Evolutionary conservation across 2,113 vertebrate genomes (phyloP).

Genomic region (Lethenteron reissneri): DNA sequence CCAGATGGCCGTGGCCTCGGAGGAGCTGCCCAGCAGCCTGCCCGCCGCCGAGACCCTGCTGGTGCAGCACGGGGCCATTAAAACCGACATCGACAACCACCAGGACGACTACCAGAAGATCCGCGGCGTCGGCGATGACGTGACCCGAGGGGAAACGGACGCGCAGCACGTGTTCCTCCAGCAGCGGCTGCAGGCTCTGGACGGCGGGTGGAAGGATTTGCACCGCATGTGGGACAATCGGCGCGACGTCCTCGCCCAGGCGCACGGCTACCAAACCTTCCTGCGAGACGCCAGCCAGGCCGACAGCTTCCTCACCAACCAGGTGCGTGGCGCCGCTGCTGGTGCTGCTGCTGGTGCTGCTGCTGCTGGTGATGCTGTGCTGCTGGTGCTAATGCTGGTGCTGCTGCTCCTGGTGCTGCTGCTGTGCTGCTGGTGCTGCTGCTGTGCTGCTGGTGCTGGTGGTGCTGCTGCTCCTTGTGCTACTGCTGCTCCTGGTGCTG

Average conservation of each 20-base stretch:
- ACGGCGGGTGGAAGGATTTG: not conserved
- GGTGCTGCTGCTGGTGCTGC: no score
- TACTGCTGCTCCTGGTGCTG: no score
- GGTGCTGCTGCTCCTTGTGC: no score
- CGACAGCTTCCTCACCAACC: not conserved
- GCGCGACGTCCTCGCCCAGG: not conserved
- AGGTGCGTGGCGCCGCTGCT: not conserved
- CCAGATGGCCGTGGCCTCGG: conserved; percentile 57
- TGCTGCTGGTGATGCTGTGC: no score
- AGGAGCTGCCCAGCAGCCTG: conserved; percentile 55
- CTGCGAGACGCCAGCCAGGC: not conserved
- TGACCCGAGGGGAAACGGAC: conserved; percentile 43
- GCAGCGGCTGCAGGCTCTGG: conserved; percentile 1
- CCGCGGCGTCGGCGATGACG: conserved; percentile 46
- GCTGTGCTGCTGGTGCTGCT: no score
- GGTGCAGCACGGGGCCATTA: conserved; percentile 51
- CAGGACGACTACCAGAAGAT: conserved; percentile 53
- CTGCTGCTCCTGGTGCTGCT: no score
- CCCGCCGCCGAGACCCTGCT: conserved; percentile 51
- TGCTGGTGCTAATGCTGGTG: no score
- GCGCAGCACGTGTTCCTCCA: not conserved
- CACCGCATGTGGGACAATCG: not conserved
- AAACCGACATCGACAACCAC: conserved; percentile 69
- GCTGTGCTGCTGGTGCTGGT: no score
- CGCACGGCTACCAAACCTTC: not conserved